Evolutionary conservation across 2,113 vertebrate genomes (phyloP), one percentile per base, ranked within the genome.

Genomic region (Platichthys stellatus): DNA sequence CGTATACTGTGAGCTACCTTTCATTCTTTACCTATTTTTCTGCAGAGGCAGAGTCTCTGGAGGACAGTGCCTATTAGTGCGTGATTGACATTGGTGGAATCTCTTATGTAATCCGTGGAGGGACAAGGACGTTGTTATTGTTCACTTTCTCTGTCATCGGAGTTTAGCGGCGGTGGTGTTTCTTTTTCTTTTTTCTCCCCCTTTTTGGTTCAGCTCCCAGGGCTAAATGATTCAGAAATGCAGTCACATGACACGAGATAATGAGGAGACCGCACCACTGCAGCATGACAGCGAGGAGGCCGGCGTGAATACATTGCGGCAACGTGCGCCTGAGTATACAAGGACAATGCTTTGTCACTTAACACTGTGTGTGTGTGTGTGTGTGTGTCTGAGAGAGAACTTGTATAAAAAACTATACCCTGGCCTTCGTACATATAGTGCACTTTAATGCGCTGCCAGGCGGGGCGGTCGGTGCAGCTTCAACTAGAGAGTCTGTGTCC

Each of bases 151-250:
- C 49, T 87, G 87, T 90, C 88, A 86, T 92, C 80, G 67, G 88
- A 84, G 78, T 87, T 90, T 88, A 88, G 77, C 51, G 26, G 72
- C n/a, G 53, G 45, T 78, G 83, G 78, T 72, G 11, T 10, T 61
- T 69, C 81, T 78, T 68, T 65, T 26, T 61, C 69, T 84, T 76
- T 68, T 65, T 38, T 66, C 24, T 45, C 20, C 15, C 18, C 18
- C 31, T 64, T 84, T 84, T 86, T 84, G 73, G 71, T 87, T 82
- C 61, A 62, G 76, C 82, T 89, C 82, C 82, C 81, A 78, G 84
- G 88, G 88, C 86, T 75, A 87, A 86, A 86, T 92, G 87, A 92
- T 93, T 92, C 91, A 93, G 86, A 80, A 79, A 88, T 47, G 83
- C 85, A 82, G 90, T 88, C 90, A 92, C 83, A 84, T 86, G 89